Evolutionary conservation across 2,797 vertebrate genomes (phyloP), one percentile per base, ranked within the genome.

Genomic region (Aeoliscus strigatus): DNA sequence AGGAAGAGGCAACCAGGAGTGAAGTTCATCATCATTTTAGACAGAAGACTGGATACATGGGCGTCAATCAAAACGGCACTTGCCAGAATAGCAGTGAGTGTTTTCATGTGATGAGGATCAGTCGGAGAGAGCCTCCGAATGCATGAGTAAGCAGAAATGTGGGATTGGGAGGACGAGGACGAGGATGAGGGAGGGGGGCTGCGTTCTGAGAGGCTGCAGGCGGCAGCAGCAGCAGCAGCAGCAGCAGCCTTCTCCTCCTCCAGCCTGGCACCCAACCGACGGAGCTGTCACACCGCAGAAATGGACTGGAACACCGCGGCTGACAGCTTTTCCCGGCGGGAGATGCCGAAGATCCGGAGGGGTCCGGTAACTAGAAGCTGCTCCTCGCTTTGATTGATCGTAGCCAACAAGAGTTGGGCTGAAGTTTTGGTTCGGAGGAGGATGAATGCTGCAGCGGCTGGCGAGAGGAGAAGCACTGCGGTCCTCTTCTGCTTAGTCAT

Each of bases 1-100:
- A 98, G 96, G 73, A 86, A 88, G 27, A 87, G 88, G 44, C 91
- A 92, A 64, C 85, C 92, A 3, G 91, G 93, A 34, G 90, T 91
- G 18, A 94, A 90, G 77, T 99, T 99, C 73, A 95, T 92, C 81
- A 79, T 99, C 40, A 91, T 99, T 80, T 83, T 99, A 88, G 96
- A 99, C 71, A 86, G 94, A 83, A 90, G 96, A 79, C 50, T 93
- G 84, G 94, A 97, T 56, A 95, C 94, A 0, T 99, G 95, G 96
- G 84, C 87, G 48, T 97, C 94, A 1, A 90, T 99, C 70, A 99
- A 96, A 90, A 88, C 84, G 1, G 91, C 92, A 41, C 91, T 99
- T 28, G 89, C 92, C 37, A 91, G 89, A 76, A 93, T 99, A 79
- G 90, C 93, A 70, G 96, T 97, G 83, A 94, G 93, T 75, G 32